Percentiles rank a stretch among this genome's conserved stretches.
phyloP scores from a whole-genome alignment of 2,888 invertebrate species.

The Coenonympha arcania region DNA sequence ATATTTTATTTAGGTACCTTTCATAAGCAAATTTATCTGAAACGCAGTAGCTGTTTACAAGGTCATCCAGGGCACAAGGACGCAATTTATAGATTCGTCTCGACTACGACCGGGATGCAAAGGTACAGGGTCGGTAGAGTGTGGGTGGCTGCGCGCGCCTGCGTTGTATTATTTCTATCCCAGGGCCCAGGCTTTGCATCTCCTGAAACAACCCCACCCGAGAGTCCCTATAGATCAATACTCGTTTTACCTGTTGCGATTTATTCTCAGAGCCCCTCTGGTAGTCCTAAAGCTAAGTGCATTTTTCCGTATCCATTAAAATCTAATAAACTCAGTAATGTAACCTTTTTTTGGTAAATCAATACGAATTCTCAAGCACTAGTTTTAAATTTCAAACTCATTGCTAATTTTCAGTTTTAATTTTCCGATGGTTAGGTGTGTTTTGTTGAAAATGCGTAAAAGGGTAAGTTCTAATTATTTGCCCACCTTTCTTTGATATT shows the following conservation, averaged over 20 bases:
- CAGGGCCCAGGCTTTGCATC: slow-evolving; percentile 18
- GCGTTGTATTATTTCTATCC: slow-evolving; percentile 11
- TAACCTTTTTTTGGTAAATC: no score
- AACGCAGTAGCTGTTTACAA: not conserved
- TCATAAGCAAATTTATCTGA: not conserved
- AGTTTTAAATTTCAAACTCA: no score
- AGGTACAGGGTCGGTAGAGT: slow-evolving; percentile 7
- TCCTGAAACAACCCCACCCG: slow-evolving; percentile 14
- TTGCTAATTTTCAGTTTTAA: no score
- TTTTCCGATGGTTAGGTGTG: no score
- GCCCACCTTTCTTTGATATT: no score
- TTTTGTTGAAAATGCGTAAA: no score
- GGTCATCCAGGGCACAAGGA: slow-evolving; percentile 1
- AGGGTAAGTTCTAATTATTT: no score
- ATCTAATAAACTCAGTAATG: no score
- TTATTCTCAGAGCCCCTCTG: slow-evolving; percentile 1
- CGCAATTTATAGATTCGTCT: slow-evolving; percentile 9
- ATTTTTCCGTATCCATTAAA: not conserved
- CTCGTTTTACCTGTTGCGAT: slow-evolving; percentile 7
- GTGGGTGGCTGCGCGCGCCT: slow-evolving; percentile 19
- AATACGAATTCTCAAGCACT: no score
- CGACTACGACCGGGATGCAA: slow-evolving; percentile 15
- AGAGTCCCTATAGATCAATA: slow-evolving; percentile 18
- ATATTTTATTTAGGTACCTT: no score
- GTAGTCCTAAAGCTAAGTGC: not conserved